Conservation (phyloP, 2,113 vertebrate species). For the Hucho hucho region DNA sequence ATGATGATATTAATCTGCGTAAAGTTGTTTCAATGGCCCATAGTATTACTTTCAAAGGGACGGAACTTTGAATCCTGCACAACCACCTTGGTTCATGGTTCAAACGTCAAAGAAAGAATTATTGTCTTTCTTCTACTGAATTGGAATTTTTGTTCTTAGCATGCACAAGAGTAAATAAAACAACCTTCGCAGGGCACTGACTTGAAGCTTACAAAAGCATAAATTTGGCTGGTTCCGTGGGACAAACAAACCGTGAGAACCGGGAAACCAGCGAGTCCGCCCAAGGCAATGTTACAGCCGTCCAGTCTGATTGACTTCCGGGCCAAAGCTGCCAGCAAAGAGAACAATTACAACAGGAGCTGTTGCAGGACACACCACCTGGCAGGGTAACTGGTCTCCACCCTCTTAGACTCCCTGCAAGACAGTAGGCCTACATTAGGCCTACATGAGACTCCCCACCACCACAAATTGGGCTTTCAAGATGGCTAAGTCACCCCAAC, state of each 20-base stretch:
- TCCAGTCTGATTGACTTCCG: constrained; percentile 36
- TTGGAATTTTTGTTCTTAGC: background rate
- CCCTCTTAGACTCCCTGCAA: constrained; percentile 71
- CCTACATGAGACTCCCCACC: background rate
- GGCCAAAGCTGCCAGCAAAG: constrained; percentile 24
- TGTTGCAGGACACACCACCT: constrained; percentile 69
- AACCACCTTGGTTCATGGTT: background rate
- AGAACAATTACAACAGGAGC: constrained; percentile 47
- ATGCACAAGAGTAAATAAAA: background rate
- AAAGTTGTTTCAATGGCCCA: background rate
- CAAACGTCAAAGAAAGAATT: background rate
- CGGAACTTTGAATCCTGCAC: background rate
- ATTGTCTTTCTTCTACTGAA: background rate
- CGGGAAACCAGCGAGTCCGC: constrained; percentile 25
- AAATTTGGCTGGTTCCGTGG: constrained; percentile 9
- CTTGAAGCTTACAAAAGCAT: constrained; percentile 2
- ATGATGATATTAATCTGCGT: background rate
- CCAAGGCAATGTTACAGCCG: constrained; percentile 37
- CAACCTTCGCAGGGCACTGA: background rate
- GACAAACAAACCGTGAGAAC: constrained; percentile 20
- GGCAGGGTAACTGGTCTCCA: constrained; percentile 73
- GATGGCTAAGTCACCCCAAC: background rate
- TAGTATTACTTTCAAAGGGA: background rate
- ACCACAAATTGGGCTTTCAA: background rate
- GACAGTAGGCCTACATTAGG: constrained; percentile 36